Evolutionary conservation across 2,888 invertebrate species (phyloP).

Genomic region (Drosophila testacea): DNA sequence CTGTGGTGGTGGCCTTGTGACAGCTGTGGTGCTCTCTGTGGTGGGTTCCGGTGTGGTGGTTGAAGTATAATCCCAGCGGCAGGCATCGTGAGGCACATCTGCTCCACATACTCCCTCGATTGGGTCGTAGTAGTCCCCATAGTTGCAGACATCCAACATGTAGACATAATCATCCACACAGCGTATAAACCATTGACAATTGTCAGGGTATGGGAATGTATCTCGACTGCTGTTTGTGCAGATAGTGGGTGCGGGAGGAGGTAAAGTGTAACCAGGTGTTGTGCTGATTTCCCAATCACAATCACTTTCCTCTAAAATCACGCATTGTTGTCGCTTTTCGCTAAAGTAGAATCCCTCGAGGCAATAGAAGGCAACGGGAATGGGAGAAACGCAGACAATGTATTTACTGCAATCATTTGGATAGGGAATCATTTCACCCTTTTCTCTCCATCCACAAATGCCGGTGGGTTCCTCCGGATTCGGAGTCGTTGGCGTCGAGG

Average conservation of each 20-base stretch:
- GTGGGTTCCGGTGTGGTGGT: slow-evolving; percentile 36
- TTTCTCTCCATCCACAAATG: slow-evolving; percentile 55
- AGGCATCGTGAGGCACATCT: slow-evolving; percentile 69
- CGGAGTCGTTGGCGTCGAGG: slow-evolving; percentile 47
- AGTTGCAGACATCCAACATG: slow-evolving; percentile 71
- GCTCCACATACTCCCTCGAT: slow-evolving; percentile 57
- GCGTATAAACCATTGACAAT: slow-evolving; percentile 74
- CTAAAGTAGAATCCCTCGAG: slow-evolving; percentile 63
- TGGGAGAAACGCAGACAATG: slow-evolving; percentile 73
- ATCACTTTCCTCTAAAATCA: slow-evolving; percentile 55
- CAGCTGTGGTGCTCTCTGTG: slow-evolving; percentile 21
- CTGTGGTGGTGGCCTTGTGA: slow-evolving; percentile 66
- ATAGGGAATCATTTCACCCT: slow-evolving; percentile 70
- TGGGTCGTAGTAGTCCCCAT: slow-evolving; percentile 73
- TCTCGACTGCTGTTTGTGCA: slow-evolving; percentile 67
- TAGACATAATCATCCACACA: slow-evolving; percentile 68
- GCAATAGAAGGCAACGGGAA: slow-evolving; percentile 76
- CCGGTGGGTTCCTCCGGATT: slow-evolving; percentile 21
- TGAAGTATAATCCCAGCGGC: slow-evolving; percentile 63
- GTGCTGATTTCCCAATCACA: slow-evolving; percentile 52
- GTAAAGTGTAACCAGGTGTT: slow-evolving; percentile 50
- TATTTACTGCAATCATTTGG: slow-evolving; percentile 75
- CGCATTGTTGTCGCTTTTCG: slow-evolving; percentile 52
- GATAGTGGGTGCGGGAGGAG: slow-evolving; percentile 49
- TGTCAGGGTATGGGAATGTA: slow-evolving; percentile 64